Evolutionary conservation across 1,140 invertebrate genomes (phyloP), one percentile per base, ranked within the genome.

Genomic region (Hylaeus volcanicus): DNA sequence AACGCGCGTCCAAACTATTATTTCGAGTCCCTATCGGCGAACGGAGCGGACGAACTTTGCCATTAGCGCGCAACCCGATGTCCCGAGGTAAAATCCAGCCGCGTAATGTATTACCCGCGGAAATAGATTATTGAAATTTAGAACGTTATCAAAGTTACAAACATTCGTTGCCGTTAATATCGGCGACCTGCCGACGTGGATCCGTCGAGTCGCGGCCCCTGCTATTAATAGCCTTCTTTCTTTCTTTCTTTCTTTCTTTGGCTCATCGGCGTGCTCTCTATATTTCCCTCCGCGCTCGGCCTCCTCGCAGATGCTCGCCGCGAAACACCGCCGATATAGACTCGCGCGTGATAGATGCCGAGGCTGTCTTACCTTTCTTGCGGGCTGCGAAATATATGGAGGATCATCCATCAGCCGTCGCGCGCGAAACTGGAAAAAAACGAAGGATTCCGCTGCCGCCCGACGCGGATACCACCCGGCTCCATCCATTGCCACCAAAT

Each of bases 321-420:
- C 69, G 53, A 69, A 58, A 72, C 81, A 82, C 81, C 76, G 64
- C 60, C 45, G 75, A 74, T 82, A 86, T 83, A 82, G 84, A 87
- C 81, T 86, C 86, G 77, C 86, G 51, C 76, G 81, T 87, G 86
- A 87, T 87, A 87, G 85, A 87, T 86, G 86, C 85, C 85, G 77
- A 70, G 86, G 74, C 82, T 87, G 86, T 81, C 85, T 87, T 86
- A 86, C 85, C 85, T 87, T 87, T 87, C 86, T 87, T 80, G 85
- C 85, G 69, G 72, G 69, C 63, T 37, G 85, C 85, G 51, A 84
- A 86, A 87, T 87, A 83, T 86, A 87, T 81, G 85, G 85, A 70
- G 84, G 81, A 83, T 83, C 84, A 87, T 87, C 85, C 85, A 79
- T 87, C 85, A 87, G 85, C 85, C 85, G 85, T 83, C 84, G 66